Evolutionary conservation across 2,888 invertebrate species (phyloP), one percentile per base, ranked within the genome.

Genomic region (Cheilosia impressa): DNA sequence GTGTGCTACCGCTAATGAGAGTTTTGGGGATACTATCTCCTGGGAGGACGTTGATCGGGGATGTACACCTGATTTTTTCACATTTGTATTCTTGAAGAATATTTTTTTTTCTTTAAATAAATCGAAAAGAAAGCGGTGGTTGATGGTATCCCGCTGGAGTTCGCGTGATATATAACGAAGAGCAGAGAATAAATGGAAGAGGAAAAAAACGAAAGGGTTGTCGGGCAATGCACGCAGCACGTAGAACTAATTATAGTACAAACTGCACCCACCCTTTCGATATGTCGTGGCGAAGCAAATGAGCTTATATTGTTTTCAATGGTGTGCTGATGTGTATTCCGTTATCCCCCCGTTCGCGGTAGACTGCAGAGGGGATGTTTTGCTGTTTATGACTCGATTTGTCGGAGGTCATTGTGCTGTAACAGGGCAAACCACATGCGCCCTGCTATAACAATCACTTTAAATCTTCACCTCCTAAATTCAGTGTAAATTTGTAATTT

Each of bases 241-340:
- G 63, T 63, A 63, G 9, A 73, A 63, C 73, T 63, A 63, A 73
- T 73, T 73, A 73, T 45, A 34, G 63, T 31, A 24, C 65, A 34
- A 66, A 41, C 52, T 24, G 34, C 63, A 50, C 15, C 27, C 47
- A 15, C 17, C 34, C 17, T 41, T 22, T 17, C 1, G 7, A 31
- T 15, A 34, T 22, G n/a, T 45, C 15, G 55, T 19, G 43, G 22
- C 7, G 43, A 55, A 43, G 43, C 27, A 55, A 68, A 55, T 31
- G 15, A 19, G 19, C 7, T 45, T 43, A 3, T 19, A 45, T 43
- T 55, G 68, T 31, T 68, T 68, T n/a, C 17, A 34, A 19, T n/a
- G 52, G 24, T 52, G 19, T 27, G 34, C 34, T 31, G 43, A 19
- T 7, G 55, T 13, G 15, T 31, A 17, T 31, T 31, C 27, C 0